Conservation (phyloP, 92 coral and sea anemone species). For the Galaxea fascicularis region DNA sequence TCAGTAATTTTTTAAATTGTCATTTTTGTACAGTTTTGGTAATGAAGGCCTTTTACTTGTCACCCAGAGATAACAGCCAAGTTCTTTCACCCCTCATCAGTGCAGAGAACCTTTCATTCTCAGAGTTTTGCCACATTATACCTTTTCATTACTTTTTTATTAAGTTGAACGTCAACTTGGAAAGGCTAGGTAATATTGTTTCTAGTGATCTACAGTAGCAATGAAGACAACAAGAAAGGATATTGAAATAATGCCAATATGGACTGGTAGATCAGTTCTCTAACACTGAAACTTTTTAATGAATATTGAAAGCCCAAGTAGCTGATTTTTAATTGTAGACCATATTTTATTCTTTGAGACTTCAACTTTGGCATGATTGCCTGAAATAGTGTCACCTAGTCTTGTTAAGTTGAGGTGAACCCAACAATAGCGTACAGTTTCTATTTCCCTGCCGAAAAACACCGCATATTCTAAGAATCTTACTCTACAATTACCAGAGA, state of each 20-base stretch:
- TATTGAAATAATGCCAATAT: background rate
- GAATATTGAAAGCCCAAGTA: no score
- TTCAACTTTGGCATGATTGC: background rate
- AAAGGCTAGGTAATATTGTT: constrained; percentile 4
- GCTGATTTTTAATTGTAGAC: background rate
- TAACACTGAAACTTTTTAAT: no score
- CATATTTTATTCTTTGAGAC: background rate
- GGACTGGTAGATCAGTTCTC: background rate
- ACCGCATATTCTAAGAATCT: background rate
- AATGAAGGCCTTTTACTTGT: no score
- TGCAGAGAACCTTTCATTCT: background rate
- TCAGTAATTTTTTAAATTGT: no score
- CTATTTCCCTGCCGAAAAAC: background rate
- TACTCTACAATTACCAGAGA: no score
- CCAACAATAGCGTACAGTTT: background rate
- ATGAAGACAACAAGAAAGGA: background rate
- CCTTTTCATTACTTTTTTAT: background rate
- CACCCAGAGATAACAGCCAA: no score
- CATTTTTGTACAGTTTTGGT: no score
- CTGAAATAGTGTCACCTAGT: constrained; percentile 1
- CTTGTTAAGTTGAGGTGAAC: background rate
- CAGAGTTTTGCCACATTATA: background rate
- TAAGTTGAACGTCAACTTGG: background rate
- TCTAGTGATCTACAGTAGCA: background rate
- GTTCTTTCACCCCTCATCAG: no score